Conservation (phyloP, 64 coral and sea anemone species). For the Montipora foliosa region DNA sequence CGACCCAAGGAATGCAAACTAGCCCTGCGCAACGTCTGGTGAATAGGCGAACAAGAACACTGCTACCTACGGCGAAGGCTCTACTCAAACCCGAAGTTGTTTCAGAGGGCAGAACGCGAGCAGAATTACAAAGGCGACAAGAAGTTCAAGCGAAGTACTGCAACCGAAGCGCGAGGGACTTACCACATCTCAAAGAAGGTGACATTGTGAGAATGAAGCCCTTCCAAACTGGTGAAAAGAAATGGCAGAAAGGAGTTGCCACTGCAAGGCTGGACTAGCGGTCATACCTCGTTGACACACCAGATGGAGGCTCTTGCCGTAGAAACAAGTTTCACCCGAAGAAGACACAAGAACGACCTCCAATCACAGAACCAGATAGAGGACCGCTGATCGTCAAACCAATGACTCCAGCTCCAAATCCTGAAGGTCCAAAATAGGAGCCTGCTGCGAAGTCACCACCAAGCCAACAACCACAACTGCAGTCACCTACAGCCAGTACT, state of each 20-base stretch:
- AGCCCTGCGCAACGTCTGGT: conserved; percentile 46
- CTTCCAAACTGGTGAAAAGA: conserved; percentile 54
- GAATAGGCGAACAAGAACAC: conserved; percentile 28
- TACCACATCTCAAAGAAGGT: conserved; percentile 49
- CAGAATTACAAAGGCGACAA: background rate
- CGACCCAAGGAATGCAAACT: background rate
- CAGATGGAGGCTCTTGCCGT: background rate
- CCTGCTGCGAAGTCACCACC: conserved; percentile 27
- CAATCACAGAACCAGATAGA: conserved; percentile 3
- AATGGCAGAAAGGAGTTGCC: conserved; percentile 51
- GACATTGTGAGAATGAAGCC: conserved; percentile 57
- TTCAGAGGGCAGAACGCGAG: background rate
- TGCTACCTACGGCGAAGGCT: conserved; percentile 27
- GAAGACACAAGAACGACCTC: conserved; percentile 14
- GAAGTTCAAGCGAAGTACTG: conserved; percentile 59
- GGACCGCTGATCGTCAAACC: conserved; percentile 5
- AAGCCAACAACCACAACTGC: conserved; percentile 14
- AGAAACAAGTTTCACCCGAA: conserved; percentile 48
- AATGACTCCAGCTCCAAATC: background rate
- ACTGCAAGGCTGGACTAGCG: conserved; percentile 50
- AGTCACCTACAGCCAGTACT: background rate
- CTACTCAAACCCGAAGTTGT: conserved; percentile 30
- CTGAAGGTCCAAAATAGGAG: conserved; percentile 1
- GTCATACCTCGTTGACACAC: conserved; percentile 69
- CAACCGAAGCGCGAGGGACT: conserved; percentile 63